Base-by-base conservation (phyloP, 2,113 vertebrate species). In the Cacatua alba region DNA sequence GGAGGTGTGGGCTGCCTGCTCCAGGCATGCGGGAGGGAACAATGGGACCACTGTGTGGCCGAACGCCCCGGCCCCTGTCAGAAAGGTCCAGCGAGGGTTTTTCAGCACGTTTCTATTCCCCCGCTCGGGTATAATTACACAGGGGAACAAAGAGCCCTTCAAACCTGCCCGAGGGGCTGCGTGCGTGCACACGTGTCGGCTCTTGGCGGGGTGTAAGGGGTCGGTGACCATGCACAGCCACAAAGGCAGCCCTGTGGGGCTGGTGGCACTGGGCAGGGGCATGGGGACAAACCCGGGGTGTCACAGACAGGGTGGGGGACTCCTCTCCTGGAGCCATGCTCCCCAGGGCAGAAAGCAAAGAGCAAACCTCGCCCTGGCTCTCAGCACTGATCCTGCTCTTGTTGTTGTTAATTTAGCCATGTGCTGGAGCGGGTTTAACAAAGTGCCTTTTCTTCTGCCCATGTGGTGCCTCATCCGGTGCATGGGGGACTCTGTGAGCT, bases 81-180 rank as follows among this genome's bases (percentile, higher is more conserved):
- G 95, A 88, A 93, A 69, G 70, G 91, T 83, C 88, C 83, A 76
- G 90, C 2, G 5, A 91, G 71, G 94, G 68, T 75, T 88, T 97
- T 97, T 96, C 97, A 97, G 76, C 96, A 95, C 81, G 48, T 97
- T 97, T 71, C 89, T 81, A 96, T 97, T 97, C 95, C 92, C 46
- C 57, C 17, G 72, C 88, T 76, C 68, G 68, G 95, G 85, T 97
- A 96, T 95, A 96, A 95, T 97, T 97, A 94, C 97, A 91, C 3
- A 1, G 57, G 69, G 72, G 81, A 96, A 97, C 97, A 97, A 96
- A 95, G 96, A 92, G 81, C 94, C 95, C 91, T 97, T 97, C 68
- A 96, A 74, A 51, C 39, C 53, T 53, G 43, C 72, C 83, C 2
- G 1, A 23, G 52, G 24, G 70, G 33, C 82, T 68, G 52, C 1